These are phyloP conservation scores for Galemys pyrenaicus DNA, from an alignment of 2,113 vertebrate genomes.

Conservation along the genomic window DNA sequence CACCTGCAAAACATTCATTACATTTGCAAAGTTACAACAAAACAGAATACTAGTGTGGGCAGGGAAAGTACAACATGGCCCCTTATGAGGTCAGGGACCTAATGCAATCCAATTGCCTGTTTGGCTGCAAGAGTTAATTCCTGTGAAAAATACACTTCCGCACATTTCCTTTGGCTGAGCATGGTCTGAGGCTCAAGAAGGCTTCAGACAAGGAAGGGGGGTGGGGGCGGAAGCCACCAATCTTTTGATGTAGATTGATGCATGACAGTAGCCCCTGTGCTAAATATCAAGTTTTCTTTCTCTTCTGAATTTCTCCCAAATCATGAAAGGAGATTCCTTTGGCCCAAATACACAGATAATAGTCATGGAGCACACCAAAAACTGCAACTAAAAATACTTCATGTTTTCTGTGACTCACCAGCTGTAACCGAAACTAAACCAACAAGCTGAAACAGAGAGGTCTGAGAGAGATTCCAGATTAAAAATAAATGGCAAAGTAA, in stretches of 20 bases:
- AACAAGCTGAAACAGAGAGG: conserved; percentile 38
- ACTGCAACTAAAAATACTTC: conserved; percentile 62
- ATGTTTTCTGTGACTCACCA: conserved; percentile 49
- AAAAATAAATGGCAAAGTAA: conserved; percentile 44
- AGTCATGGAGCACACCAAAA: conserved; percentile 2
- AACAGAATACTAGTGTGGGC: neutral
- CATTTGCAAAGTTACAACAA: conserved; percentile 59
- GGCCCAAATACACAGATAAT: conserved; percentile 60
- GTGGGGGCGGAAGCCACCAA: conserved; percentile 48
- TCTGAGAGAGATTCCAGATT: neutral
- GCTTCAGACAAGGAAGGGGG: neutral
- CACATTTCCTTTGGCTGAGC: conserved; percentile 54
- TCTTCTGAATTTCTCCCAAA: conserved; percentile 38
- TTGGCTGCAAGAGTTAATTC: conserved; percentile 59
- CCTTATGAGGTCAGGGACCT: neutral
- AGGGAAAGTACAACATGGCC: neutral
- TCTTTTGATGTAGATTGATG: conserved; percentile 77
- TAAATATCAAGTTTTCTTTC: conserved; percentile 68
- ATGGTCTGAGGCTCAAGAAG: conserved; percentile 25
- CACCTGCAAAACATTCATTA: conserved; percentile 36
- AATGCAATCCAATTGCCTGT: neutral
- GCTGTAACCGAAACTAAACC: conserved; percentile 50
- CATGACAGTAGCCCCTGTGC: conserved; percentile 59
- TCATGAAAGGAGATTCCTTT: conserved; percentile 65
- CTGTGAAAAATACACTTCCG: conserved; percentile 59